Percentiles rank a stretch among this genome's conserved stretches.
phyloP scores from a whole-genome alignment of 2,113 vertebrate species.

The Bettongia penicillata region DNA sequence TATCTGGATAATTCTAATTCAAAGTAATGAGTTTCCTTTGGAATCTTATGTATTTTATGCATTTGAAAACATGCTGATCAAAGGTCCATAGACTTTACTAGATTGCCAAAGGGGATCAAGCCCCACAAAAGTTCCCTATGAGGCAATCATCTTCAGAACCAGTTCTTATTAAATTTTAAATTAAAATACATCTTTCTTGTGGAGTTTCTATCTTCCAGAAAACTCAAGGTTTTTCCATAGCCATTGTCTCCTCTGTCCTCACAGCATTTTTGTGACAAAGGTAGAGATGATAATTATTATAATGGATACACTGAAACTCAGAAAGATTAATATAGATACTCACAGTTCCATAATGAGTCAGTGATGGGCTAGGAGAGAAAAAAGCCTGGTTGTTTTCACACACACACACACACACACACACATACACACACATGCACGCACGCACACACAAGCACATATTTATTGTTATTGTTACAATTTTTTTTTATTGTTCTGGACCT shows the following conservation, averaged over 20 bases:
- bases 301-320: neutral
- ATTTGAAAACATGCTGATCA: neutral
- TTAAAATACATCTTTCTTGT: neutral
- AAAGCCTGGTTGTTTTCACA: slow-evolving; percentile 14
- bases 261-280: neutral
- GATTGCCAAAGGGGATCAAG: neutral
- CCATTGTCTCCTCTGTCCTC: neutral
- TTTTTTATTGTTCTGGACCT: neutral
- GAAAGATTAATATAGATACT: neutral
- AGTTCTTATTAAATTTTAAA: neutral
- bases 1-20: neutral
- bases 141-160: neutral
- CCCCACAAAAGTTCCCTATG: neutral
- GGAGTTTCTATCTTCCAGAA: neutral
- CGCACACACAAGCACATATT: neutral
- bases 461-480: neutral
- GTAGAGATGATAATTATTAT: neutral
- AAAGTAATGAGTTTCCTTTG: neutral
- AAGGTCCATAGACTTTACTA: neutral
- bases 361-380: neutral
- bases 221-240: neutral
- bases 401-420: too few relatives aligned
- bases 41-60: neutral
- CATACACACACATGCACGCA: too few relatives aligned
- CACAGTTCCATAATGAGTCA: neutral